Percentiles rank a stretch among this genome's conserved stretches.
Conservation (phyloP, 1,140 invertebrate genomes). For the Sarcophaga bullata region DNA sequence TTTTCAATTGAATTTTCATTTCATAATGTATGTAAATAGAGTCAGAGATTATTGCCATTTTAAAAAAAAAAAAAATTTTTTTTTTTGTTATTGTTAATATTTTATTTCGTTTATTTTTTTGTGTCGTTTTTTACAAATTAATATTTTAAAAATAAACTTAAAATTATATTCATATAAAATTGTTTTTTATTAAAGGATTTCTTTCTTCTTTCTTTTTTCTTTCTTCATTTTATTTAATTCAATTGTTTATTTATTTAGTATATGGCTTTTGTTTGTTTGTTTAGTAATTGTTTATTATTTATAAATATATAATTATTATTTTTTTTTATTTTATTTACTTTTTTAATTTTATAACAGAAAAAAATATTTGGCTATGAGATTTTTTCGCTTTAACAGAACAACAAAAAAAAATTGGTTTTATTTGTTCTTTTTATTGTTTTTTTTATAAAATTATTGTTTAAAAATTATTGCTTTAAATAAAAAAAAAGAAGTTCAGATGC, state of each 20-base stretch:
- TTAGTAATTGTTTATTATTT: neutral
- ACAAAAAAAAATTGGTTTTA: neutral
- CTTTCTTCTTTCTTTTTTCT: neutral
- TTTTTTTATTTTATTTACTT: too few relatives aligned
- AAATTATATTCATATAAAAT: conserved; percentile 28
- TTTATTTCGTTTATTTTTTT: neutral
- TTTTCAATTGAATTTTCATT: too few relatives aligned
- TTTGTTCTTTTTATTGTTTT: neutral
- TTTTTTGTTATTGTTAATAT: too few relatives aligned
- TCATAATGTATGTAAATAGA: too few relatives aligned
- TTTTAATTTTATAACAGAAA: conserved; percentile 39
- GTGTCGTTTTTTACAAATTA: neutral
- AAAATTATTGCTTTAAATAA: too few relatives aligned
- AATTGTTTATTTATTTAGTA: conserved; percentile 2
- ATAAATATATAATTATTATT: neutral
- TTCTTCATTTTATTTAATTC: neutral
- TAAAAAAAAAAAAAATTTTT: too few relatives aligned
- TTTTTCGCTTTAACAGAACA: conserved; percentile 8
- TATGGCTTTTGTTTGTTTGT: neutral
- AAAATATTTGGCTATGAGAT: conserved; percentile 19
- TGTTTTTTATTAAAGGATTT: neutral
- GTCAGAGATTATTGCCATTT: too few relatives aligned
- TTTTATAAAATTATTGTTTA: too few relatives aligned
- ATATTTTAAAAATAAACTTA: neutral
- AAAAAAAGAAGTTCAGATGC: neutral